Conservation (phyloP, 2,888 invertebrate genomes). For the Sinhomidia bicolor region DNA sequence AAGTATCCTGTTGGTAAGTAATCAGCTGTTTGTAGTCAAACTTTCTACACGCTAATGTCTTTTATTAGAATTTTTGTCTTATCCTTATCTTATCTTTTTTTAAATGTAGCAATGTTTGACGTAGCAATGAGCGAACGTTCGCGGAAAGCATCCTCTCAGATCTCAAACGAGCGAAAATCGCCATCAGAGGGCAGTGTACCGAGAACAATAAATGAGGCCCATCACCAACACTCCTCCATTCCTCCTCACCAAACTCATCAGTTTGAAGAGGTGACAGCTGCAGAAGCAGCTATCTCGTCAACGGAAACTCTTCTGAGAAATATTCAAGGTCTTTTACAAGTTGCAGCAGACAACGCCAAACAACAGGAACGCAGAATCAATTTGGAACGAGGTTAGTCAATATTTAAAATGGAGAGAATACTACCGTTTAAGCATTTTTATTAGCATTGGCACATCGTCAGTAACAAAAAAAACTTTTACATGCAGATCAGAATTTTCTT, state of each 20-base stretch:
- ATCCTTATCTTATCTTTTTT: too few species aligned
- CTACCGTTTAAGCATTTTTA: too few species aligned
- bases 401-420: background rate
- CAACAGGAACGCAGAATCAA: slow-evolving; percentile 97
- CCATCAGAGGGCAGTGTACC: slow-evolving; percentile 76
- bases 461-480: too few species aligned
- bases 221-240: slow-evolving; percentile 60
- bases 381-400: slow-evolving; percentile 95
- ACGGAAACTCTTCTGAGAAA: slow-evolving; percentile 97
- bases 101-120: slow-evolving; percentile 68
- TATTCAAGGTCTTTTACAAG: slow-evolving; percentile 97
- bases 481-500: too few species aligned
- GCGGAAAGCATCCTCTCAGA: slow-evolving; percentile 73
- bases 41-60: too few species aligned
- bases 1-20: slow-evolving; percentile 77
- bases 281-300: slow-evolving; percentile 86
- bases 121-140: slow-evolving; percentile 72
- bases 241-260: slow-evolving; percentile 66
- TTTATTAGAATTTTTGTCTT: too few species aligned
- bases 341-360: slow-evolving; percentile 98
- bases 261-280: slow-evolving; percentile 80
- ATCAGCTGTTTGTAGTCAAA: too few species aligned
- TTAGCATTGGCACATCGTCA: too few species aligned
- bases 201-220: slow-evolving; percentile 53
- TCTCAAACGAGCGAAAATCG: slow-evolving; percentile 78